Percentiles rank a stretch among this genome's conserved stretches.
phyloP scores from a whole-genome alignment of 2,888 invertebrate genomes.

The Cephus rjabovi region DNA sequence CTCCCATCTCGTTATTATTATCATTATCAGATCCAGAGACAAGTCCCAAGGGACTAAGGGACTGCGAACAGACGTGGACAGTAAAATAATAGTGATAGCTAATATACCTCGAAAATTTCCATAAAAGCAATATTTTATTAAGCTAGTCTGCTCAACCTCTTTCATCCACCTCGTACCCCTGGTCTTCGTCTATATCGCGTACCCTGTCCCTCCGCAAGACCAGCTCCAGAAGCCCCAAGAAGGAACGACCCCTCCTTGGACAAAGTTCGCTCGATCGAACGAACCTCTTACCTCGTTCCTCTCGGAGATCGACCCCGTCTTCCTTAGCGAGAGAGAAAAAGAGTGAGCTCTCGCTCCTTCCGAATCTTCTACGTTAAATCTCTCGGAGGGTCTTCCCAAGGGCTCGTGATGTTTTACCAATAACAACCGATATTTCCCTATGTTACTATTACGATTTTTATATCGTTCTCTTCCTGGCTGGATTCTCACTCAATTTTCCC shows the following conservation, averaged over 20 bases:
- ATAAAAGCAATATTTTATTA: conserved; percentile 18
- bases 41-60: not conserved
- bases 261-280: not conserved
- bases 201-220: not conserved
- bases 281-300: not conserved
- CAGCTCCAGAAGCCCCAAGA: not conserved
- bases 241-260: not conserved
- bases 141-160: not conserved
- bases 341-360: not conserved
- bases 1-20: not conserved
- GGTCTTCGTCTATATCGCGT: not conserved
- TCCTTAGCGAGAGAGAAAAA: not conserved
- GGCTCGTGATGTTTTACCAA: not conserved
- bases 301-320: not conserved
- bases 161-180: not conserved
- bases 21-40: not conserved
- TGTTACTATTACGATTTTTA: not conserved
- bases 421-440: not conserved
- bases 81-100: conserved; percentile 2
- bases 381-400: not conserved
- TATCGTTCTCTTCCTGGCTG: not conserved
- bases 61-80: not conserved
- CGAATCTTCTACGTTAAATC: not conserved
- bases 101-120: not conserved
- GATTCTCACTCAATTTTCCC: not conserved